phyloP scores from a whole-genome alignment of 2,888 invertebrate genomes.

The Epinotia ramella region DNA sequence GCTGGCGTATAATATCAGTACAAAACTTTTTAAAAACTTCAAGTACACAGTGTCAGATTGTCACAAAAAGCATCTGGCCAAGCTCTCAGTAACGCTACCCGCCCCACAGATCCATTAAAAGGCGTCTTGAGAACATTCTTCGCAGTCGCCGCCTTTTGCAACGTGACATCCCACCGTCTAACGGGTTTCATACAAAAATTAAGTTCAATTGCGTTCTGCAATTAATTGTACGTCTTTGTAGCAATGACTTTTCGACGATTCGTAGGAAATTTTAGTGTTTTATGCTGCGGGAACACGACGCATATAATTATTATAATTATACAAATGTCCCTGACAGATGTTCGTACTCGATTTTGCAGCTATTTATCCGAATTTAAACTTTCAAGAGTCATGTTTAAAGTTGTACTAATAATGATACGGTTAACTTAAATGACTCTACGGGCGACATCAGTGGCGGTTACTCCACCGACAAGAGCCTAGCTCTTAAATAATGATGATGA shows the following conservation, averaged over 20 bases:
- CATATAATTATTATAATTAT: too few relatives aligned
- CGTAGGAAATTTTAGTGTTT: not conserved
- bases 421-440: too few relatives aligned
- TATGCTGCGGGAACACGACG: too few relatives aligned
- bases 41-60: slow-evolving; percentile 12
- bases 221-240: slow-evolving; percentile 26
- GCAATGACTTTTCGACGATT: not conserved
- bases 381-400: too few relatives aligned
- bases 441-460: too few relatives aligned
- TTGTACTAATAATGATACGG: too few relatives aligned
- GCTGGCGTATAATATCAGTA: not conserved
- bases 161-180: not conserved
- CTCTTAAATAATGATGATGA: too few relatives aligned
- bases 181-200: slow-evolving; percentile 28
- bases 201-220: slow-evolving; percentile 19
- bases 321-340: too few relatives aligned
- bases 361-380: too few relatives aligned
- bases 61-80: slow-evolving; percentile 22
- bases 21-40: not conserved
- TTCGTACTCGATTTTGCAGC: too few relatives aligned
- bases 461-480: too few relatives aligned
- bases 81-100: slow-evolving; percentile 11
- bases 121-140: slow-evolving; percentile 47
- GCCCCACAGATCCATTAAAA: slow-evolving; percentile 44
- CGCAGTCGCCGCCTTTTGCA: slow-evolving; percentile 44